Percentiles rank a stretch among this genome's conserved stretches.
Evolutionary conservation across 2,888 invertebrate species (phyloP).

Genomic region (Megamerina dolium): DNA sequence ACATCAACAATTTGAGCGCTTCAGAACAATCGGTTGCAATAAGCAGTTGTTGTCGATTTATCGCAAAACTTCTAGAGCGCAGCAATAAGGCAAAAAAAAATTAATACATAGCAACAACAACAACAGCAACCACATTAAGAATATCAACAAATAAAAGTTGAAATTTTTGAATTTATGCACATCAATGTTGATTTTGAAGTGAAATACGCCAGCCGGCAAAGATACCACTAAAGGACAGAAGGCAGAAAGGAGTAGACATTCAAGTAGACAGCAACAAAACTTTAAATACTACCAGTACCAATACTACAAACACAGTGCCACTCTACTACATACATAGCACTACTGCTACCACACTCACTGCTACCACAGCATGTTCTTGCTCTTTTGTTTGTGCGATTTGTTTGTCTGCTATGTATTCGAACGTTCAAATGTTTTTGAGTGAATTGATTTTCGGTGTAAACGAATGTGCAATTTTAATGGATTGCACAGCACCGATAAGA

Average conservation of each 20-base stretch:
- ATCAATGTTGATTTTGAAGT: conserved; percentile 43
- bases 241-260: too few relatives aligned
- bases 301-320: conserved; percentile 1
- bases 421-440: conserved; percentile 47
- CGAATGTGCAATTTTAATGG: conserved; percentile 51
- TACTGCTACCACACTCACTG: too few relatives aligned
- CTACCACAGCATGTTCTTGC: too few relatives aligned
- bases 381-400: background rate
- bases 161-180: conserved; percentile 39
- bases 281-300: background rate
- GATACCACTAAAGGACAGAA: too few relatives aligned
- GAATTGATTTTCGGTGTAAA: conserved; percentile 50
- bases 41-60: background rate
- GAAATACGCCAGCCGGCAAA: conserved; percentile 25
- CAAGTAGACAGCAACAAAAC: conserved; percentile 6
- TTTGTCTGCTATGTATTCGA: conserved; percentile 23
- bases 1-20: too few relatives aligned
- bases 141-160: background rate
- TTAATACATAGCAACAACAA: background rate
- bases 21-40: too few relatives aligned
- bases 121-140: background rate
- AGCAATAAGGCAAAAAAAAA: too few relatives aligned
- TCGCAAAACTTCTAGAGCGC: background rate
- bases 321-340: too few relatives aligned
- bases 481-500: conserved; percentile 38